Conservation (phyloP, 2,113 vertebrate genomes). For the Nipponia nippon region DNA sequence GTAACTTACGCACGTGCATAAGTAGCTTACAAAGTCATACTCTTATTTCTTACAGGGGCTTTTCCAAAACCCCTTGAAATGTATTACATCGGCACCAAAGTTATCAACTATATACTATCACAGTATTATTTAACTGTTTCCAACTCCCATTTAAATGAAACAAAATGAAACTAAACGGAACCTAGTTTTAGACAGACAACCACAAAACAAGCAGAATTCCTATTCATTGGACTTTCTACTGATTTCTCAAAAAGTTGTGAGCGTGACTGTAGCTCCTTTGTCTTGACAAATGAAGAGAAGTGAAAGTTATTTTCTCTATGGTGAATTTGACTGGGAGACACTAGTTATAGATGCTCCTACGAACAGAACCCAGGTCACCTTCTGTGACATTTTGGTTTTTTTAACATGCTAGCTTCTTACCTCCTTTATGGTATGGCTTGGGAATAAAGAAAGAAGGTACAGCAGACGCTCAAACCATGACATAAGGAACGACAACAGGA, state of each 20-base stretch:
- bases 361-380: neutral
- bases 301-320: neutral
- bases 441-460: neutral
- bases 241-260: neutral
- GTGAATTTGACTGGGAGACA: neutral
- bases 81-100: neutral
- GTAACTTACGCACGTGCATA: neutral
- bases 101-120: neutral
- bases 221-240: neutral
- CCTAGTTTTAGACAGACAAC: neutral
- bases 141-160: neutral
- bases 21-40: neutral
- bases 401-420: neutral
- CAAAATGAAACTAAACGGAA: neutral
- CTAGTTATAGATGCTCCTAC: neutral
- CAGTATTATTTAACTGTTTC: neutral
- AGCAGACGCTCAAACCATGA: neutral
- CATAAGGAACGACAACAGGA: neutral
- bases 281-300: neutral
- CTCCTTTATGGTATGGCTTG: neutral
- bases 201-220: neutral
- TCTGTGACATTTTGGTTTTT: neutral
- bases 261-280: neutral
- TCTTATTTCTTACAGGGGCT: neutral
- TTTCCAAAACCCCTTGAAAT: neutral